Base-by-base conservation (phyloP, 2,113 vertebrate genomes). In the Ceyx margarethae region DNA sequence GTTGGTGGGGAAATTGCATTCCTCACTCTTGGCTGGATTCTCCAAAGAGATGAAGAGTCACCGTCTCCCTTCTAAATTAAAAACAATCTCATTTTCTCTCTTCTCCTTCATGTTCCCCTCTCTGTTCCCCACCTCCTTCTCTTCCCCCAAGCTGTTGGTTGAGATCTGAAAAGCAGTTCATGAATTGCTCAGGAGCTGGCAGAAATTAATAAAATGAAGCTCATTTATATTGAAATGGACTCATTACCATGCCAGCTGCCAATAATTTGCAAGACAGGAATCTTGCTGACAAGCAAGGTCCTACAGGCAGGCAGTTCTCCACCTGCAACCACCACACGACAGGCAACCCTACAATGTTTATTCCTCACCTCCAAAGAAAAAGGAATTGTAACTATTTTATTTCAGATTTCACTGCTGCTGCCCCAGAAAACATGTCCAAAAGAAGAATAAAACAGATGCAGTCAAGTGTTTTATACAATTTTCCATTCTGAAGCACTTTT, bases 191-290 rank as follows among this genome's bases (percentile, higher is more conserved):
- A 95, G 97, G 84, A 97, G 90, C 94, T 93, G 92, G 94, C 96
- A 97, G 94, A 97, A 97, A 97, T 95, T 97, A 97, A 97, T 97
- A 97, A 96, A 96, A 96, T 85, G 83, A 95, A 95, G 73, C 95
- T 96, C 96, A 96, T 97, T 98, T 97, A 95, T 96, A 97, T 93
- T 97, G 96, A 97, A 98, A 97, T 97, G 67, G 96, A 94, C 96
- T 98, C 92, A 97, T 97, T 97, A 96, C 75, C 8, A 75, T 89
- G 85, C 96, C 97, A 97, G 96, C 96, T 97, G 97, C 96, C 97
- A 97, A 96, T 96, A 92, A 96, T 95, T 96, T 95, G 86, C 94
- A 94, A 92, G 91, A 91, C 57, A 37, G 56, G 87, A 92, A 95
- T 95, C 94, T 93, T 85, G 82, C 96, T 96, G 95, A 96, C 96